These are phyloP conservation scores for Habrosyne pyritoides DNA, from an alignment of 2,888 invertebrate species.

Conservation along the genomic window DNA sequence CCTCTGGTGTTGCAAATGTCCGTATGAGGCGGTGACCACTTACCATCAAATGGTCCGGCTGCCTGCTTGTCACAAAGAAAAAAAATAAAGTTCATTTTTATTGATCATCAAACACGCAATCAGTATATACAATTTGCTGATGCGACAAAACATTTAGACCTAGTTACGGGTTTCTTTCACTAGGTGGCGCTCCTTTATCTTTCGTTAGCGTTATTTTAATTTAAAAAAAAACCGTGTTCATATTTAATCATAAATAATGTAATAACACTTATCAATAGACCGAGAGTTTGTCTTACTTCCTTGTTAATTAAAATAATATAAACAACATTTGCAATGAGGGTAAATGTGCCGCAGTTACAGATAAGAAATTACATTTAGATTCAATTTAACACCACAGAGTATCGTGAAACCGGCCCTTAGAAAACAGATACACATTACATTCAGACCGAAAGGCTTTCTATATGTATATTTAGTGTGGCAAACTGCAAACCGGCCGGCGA, in stretches of 20 bases:
- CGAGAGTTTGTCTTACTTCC: not conserved
- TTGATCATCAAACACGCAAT: too few species aligned
- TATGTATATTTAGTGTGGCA: constrained; percentile 48
- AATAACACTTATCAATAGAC: not conserved
- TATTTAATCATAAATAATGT: not conserved
- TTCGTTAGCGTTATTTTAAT: too few species aligned
- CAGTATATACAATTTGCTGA: too few species aligned
- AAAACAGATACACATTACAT: constrained; percentile 43
- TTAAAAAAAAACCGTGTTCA: too few species aligned
- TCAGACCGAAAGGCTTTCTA: constrained; percentile 54
- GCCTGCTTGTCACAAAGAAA: too few species aligned
- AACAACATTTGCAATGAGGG: constrained; percentile 7
- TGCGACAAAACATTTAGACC: too few species aligned
- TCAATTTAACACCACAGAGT: constrained; percentile 35
- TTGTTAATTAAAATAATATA: constrained; percentile 8
- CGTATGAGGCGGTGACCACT: too few species aligned
- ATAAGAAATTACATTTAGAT: constrained; percentile 40
- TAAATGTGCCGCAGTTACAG: constrained; percentile 5
- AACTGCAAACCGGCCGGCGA: constrained; percentile 59
- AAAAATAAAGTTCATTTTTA: too few species aligned
- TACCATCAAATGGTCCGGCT: too few species aligned
- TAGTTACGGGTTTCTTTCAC: too few species aligned
- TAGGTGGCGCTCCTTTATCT: too few species aligned
- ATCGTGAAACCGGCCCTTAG: constrained; percentile 44
- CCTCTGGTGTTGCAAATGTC: too few species aligned